Base-by-base conservation (phyloP, 2,888 invertebrate species). In the Incurvaria masculella region DNA sequence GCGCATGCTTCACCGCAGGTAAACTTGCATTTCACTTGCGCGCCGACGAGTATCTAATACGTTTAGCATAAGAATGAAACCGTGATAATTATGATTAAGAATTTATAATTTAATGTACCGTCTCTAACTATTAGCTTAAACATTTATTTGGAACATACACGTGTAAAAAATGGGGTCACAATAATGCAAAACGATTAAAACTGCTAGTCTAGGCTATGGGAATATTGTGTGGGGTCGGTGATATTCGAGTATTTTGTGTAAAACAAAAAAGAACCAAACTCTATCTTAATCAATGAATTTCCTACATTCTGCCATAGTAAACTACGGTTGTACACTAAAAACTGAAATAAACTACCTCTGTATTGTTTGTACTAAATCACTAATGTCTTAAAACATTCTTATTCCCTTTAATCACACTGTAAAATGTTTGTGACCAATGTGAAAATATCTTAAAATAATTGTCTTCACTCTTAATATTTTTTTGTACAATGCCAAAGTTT, bases 1-100 rank as follows among this genome's bases (percentile, higher is more conserved):
- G 87, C 86, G 84, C 80, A 83, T 84, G 79, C 80, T 83, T 65
- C 81, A 81, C 76, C 81, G 80, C 81, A 83, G 83, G 83, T 83
- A 79, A 81, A 68, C 65, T 61, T 63, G 63, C 38, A 21, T 23
- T 39, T 59, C 67, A 66, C 71, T 73, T 68, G 72, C 72, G 72
- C 74, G 73, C 75, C 72, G 72, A 72, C 75, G 72, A 74, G 74
- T 75, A 67, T 75, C 33, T 14, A 33, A 33, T 33, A 33, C 33
- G 33, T n/a, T 33, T 78, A 78, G 78, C 76, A 76, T 74, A 72
- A 74, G 64, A 69, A 5, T 5, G 3, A 33, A 33, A 66, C 69
- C 66, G 76, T 76, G 76, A 76, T 76, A 76, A 70, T 68, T 73
- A 67, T 56, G 58, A 60, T 16, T 71, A 75, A 68, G 64, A 67